Percentiles rank a stretch among this genome's conserved stretches.
These are phyloP conservation scores for Hypolimnas misippus DNA, from an alignment of 2,888 invertebrate species.

Conservation along the genomic window DNA sequence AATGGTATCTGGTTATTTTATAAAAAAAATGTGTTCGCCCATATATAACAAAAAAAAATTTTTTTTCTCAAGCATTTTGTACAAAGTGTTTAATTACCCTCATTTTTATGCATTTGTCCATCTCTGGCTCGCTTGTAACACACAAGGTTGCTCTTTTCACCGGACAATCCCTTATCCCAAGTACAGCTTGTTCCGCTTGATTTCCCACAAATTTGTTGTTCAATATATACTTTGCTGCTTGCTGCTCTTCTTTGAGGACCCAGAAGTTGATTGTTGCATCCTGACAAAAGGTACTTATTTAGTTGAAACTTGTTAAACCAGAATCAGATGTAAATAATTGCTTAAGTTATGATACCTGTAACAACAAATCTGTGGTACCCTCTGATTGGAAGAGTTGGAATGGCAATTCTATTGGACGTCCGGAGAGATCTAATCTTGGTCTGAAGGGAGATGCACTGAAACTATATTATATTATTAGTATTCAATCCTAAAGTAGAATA, in stretches of 20 bases:
- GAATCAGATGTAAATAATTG: too few relatives aligned
- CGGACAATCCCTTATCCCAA: conserved; percentile 92
- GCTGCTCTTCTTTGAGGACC: conserved; percentile 87
- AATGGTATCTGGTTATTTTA: too few relatives aligned
- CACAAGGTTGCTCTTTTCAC: conserved; percentile 93
- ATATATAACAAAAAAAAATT: too few relatives aligned
- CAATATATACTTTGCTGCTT: conserved; percentile 90
- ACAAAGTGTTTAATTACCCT: conserved; percentile 85
- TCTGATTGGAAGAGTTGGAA: conserved; percentile 91
- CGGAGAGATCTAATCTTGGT: conserved; percentile 56
- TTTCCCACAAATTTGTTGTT: conserved; percentile 85
- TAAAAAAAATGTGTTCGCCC: too few relatives aligned
- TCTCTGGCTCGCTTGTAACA: conserved; percentile 95
- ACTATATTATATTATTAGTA: background rate
- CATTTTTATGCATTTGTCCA: conserved; percentile 96
- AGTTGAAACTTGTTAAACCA: too few relatives aligned
- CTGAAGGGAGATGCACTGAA: conserved; percentile 60
- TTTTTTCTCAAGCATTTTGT: too few relatives aligned
- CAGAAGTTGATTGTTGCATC: conserved; percentile 88
- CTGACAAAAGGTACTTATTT: too few relatives aligned
- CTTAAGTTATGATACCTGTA: too few relatives aligned
- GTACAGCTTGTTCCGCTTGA: conserved; percentile 86
- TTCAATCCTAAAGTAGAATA: background rate
- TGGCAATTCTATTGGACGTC: conserved; percentile 82
- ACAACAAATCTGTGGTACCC: conserved; percentile 89